Conservation (phyloP, 2,888 invertebrate species). For the Volucella bombylans region DNA sequence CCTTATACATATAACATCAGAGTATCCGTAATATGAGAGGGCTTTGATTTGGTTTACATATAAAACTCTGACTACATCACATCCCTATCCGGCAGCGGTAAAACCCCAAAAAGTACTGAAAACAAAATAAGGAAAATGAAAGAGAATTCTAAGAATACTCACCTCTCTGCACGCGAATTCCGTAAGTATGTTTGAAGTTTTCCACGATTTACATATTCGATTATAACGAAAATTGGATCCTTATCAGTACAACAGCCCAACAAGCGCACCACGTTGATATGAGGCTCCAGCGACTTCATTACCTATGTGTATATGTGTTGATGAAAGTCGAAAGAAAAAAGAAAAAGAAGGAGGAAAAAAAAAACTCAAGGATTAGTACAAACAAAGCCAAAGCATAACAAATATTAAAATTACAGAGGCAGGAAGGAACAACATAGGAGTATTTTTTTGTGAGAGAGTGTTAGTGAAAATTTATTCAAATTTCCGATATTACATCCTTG, state of each 20-base stretch:
- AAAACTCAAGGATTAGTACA: conserved; percentile 57
- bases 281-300: conserved; percentile 95
- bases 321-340: conserved; percentile 30
- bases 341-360: conserved; percentile 34
- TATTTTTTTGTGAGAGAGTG: neutral
- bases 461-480: conserved; percentile 73
- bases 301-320: conserved; percentile 85
- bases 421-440: neutral
- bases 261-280: conserved; percentile 94
- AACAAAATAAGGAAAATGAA: conserved; percentile 29
- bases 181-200: conserved; percentile 94
- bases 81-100: neutral
- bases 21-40: too few relatives aligned
- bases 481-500: conserved; percentile 74
- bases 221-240: conserved; percentile 95
- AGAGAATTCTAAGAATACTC: conserved; percentile 58
- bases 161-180: conserved; percentile 91
- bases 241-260: conserved; percentile 95
- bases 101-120: conserved; percentile 27
- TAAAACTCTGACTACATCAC: too few relatives aligned
- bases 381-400: conserved; percentile 45
- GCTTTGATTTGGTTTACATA: too few relatives aligned
- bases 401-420: conserved; percentile 18
- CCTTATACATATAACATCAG: too few relatives aligned
- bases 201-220: conserved; percentile 94